A percentile compares a stretch with the other conserved stretches of the same genome.
Conservation (phyloP, 2,113 vertebrate genomes). For the Motacilla tschutschensis region DNA sequence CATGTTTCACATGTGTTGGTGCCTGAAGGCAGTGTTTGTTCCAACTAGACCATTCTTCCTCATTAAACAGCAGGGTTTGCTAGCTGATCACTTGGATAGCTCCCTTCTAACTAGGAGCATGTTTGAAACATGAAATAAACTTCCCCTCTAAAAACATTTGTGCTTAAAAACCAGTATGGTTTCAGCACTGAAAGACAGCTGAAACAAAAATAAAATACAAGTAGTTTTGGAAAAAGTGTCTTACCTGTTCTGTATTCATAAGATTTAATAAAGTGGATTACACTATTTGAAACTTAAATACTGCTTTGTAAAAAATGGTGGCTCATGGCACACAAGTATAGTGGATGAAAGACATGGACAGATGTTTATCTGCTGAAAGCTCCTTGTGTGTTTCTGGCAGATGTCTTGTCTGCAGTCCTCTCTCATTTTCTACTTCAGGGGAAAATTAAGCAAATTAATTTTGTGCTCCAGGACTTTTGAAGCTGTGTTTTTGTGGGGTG, state of each 20-base stretch:
- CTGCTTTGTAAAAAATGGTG: not conserved
- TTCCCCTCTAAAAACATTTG: not conserved
- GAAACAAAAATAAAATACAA: not conserved
- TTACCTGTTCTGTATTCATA: not conserved
- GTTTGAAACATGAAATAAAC: not conserved
- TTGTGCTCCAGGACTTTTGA: not conserved
- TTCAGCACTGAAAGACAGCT: not conserved
- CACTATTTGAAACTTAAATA: not conserved
- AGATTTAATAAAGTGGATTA: not conserved
- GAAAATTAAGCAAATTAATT: not conserved
- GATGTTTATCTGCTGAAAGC: not conserved
- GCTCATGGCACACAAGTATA: not conserved
- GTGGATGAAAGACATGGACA: not conserved
- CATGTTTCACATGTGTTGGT: not conserved
- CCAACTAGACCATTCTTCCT: rapidly evolving
- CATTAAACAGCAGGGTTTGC: not conserved
- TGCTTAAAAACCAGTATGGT: not conserved
- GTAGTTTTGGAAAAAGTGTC: not conserved
- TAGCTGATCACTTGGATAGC: not conserved
- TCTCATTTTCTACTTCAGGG: not conserved
- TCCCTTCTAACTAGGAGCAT: not conserved
- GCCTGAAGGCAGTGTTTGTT: not conserved
- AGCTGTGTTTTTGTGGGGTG: not conserved
- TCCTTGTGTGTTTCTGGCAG: not conserved
- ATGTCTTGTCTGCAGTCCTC: not conserved